Base-by-base conservation (phyloP, 35 echinoderm and acorn worm species). In the Lytechinus variegatus region DNA sequence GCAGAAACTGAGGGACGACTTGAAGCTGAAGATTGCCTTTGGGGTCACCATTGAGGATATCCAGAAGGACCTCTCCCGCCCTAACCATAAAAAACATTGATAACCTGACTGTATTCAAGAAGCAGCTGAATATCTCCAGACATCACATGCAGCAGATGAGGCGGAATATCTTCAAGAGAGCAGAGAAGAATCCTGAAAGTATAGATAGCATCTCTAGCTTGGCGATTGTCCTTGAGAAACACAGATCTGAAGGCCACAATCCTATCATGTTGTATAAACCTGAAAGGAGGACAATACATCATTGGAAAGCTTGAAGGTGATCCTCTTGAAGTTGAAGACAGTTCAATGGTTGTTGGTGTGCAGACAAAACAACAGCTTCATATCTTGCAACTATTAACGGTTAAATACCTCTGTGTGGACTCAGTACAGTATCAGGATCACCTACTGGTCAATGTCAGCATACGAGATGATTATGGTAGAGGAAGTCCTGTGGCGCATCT, bases 131-230 rank as follows among this genome's bases (percentile, higher is more conserved):
- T 11, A 93, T 93, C 92, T 93, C 92, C 11, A 55, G 53, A 57
- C 92, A 93, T 54, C 92, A 93, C 92, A 93, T 93, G 53, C 92
- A 93, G 92, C 92, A 93, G 53, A 93, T 93, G 92, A 55, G 54
- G 27, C 52, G 92, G 53, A 93, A 93, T 54, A 93, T 93, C 19
- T 56, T 93, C 92, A 93, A 93, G n/a, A 54, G 92, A 28, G 92
- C 92, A 1, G 92, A 93, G 54, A 54, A 57, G 53, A 93, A 93
- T 57, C 92, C 92, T 27, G 92, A 93, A 93, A 54, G 92, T 55
- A 53, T 93, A 27, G 92, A 93, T n/a, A 93, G 92, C 55, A 93
- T 93, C 27, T 93, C 92, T 10, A 21, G 27, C 54, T 44, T 93
- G 3, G 92, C 92, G 14, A 93, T 93, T 13, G 13, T 93, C 52